A percentile compares a stretch with the other conserved stretches of the same genome.
phyloP scores from a whole-genome alignment of 2,797 vertebrate genomes.

The Dallia pectoralis region DNA sequence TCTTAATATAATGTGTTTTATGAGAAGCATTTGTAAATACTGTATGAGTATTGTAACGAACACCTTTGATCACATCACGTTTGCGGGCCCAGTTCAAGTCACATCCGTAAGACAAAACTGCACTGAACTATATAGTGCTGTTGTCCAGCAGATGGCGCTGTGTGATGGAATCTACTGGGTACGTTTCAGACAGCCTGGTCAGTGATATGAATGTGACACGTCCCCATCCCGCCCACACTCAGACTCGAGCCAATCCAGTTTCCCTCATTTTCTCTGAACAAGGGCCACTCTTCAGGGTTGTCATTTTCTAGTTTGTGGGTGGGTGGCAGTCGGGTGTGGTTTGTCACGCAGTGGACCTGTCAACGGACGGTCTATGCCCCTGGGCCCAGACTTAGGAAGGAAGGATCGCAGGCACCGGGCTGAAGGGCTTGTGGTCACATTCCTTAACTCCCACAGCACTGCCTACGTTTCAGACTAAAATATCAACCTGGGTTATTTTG shows the following conservation, averaged over 20 bases:
- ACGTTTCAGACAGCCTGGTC: conserved; percentile 22
- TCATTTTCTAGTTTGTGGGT: conserved; percentile 75
- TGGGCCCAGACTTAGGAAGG: conserved; percentile 62
- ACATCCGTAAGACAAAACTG: neutral
- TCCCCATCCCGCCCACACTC: conserved; percentile 66
- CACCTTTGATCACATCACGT: neutral
- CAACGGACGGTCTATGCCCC: conserved; percentile 65
- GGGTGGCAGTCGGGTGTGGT: conserved; percentile 72
- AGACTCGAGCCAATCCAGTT: conserved; percentile 64
- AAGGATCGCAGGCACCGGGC: conserved; percentile 40
- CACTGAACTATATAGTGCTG: neutral
- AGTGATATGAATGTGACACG: conserved; percentile 62
- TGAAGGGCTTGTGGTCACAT: conserved; percentile 74
- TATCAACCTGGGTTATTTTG: conserved; percentile 67
- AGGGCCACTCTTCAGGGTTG: conserved; percentile 63
- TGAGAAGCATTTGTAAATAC: too few species aligned
- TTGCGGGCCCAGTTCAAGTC: neutral
- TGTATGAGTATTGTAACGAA: too few species aligned
- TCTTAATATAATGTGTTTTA: too few species aligned
- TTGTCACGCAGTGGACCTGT: conserved; percentile 72
- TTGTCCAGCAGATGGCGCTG: conserved; percentile 68
- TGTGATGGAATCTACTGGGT: conserved; percentile 30
- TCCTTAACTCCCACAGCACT: conserved; percentile 74
- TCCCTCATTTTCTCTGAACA: conserved; percentile 58
- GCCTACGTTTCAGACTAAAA: conserved; percentile 73